Evolutionary conservation across 2,797 vertebrate genomes (phyloP).

Genomic region (Neosilurus hyrtlii): DNA sequence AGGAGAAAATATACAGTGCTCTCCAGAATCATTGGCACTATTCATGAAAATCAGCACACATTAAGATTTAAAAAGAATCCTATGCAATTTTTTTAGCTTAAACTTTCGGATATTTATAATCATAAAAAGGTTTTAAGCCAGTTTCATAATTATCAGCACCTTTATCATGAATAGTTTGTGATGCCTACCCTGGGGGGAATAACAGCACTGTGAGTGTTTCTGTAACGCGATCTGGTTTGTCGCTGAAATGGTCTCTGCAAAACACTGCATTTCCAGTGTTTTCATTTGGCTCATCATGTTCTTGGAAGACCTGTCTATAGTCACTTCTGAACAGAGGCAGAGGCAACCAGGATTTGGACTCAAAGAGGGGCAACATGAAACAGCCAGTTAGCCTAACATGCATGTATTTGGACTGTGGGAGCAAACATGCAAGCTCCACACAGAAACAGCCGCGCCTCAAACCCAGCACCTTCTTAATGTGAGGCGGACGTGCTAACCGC

Average conservation of each 20-base stretch:
- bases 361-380: not conserved
- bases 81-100: conserved; percentile 2
- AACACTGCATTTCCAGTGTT: not conserved
- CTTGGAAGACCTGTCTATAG: not conserved
- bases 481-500: no score
- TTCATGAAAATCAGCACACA: conserved; percentile 13
- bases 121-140: not conserved
- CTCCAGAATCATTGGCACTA: conserved; percentile 23
- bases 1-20: conserved; percentile 56
- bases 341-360: not conserved
- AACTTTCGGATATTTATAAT: not conserved
- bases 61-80: conserved; percentile 27
- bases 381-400: no score
- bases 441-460: no score
- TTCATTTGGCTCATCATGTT: not conserved
- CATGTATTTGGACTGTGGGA: no score
- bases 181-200: not conserved
- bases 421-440: no score
- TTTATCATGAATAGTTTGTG: not conserved
- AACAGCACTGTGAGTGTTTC: not conserved
- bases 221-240: not conserved
- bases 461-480: no score
- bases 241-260: not conserved
- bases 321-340: not conserved
- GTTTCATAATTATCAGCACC: not conserved